A percentile compares a stretch with the other conserved stretches of the same genome.
phyloP scores from a whole-genome alignment of 2,888 invertebrate genomes.

The Cheilosia pagana region DNA sequence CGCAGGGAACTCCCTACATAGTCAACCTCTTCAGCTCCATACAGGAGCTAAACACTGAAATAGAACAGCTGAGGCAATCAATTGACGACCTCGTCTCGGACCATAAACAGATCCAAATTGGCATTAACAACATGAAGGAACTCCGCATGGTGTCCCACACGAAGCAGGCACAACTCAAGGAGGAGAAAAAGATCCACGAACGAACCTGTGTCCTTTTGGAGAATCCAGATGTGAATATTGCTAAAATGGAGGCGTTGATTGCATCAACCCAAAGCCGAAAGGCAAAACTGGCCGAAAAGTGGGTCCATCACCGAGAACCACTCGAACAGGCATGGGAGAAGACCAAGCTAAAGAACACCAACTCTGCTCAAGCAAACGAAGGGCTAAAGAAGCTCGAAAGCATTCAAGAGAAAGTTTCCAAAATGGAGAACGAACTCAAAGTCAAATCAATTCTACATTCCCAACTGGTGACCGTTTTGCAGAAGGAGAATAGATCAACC shows the following conservation, averaged over 20 bases:
- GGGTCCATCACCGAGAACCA: conserved; percentile 89
- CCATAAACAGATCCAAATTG: conserved; percentile 72
- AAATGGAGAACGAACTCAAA: conserved; percentile 82
- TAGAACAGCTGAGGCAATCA: conserved; percentile 81
- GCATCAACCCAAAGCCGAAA: conserved; percentile 87
- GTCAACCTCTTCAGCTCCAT: conserved; percentile 51
- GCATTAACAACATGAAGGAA: conserved; percentile 77
- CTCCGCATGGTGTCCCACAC: conserved; percentile 82
- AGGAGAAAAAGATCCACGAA: conserved; percentile 85
- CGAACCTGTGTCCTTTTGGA: conserved; percentile 87
- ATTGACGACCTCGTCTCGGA: conserved; percentile 81
- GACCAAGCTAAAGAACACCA: conserved; percentile 80
- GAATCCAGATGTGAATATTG: conserved; percentile 86
- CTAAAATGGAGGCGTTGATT: conserved; percentile 85
- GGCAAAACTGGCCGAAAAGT: conserved; percentile 87
- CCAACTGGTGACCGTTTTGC: conserved; percentile 82
- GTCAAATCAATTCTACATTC: conserved; percentile 83
- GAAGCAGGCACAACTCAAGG: conserved; percentile 82
- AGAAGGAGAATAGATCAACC: conserved; percentile 85
- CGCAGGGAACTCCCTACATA: conserved; percentile 29
- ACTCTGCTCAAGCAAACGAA: conserved; percentile 56
- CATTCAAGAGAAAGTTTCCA: conserved; percentile 80
- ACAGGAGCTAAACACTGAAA: conserved; percentile 69
- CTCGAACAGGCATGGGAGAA: conserved; percentile 85
- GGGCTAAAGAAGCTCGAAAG: conserved; percentile 75